Conservation (phyloP, 2,113 vertebrate species). For the Triplophysa rosa region DNA sequence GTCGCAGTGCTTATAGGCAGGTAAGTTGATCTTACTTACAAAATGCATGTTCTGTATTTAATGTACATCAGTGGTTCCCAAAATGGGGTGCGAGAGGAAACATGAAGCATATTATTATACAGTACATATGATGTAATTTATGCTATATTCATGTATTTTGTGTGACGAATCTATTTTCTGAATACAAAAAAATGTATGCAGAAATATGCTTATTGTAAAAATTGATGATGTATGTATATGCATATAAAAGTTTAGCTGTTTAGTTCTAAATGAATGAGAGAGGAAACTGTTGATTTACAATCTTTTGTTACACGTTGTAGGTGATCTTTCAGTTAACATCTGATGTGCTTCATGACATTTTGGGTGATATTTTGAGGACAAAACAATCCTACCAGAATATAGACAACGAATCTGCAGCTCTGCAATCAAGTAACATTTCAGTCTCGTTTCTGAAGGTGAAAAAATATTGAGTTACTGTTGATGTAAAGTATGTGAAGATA, state of each 20-base stretch:
- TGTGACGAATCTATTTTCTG: no score
- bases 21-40: conserved; percentile 48
- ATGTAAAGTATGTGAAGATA: background rate
- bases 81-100: no score
- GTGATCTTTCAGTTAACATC: conserved; percentile 67
- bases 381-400: conserved; percentile 40
- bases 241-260: conserved; percentile 1
- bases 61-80: no score
- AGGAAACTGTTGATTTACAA: background rate
- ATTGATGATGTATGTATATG: background rate
- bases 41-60: background rate
- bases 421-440: conserved; percentile 40
- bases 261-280: background rate
- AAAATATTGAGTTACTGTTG: background rate
- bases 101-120: no score
- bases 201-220: no score
- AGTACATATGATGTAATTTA: no score
- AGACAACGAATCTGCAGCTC: conserved; percentile 28
- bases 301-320: conserved; percentile 50
- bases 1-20: conserved; percentile 67
- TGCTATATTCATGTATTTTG: no score
- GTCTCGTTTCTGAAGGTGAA: conserved; percentile 68
- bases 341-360: conserved; percentile 61
- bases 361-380: conserved; percentile 43
- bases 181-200: no score